Base-by-base conservation (phyloP, 2,797 vertebrate genomes). In the Phoebastria nigripes region DNA sequence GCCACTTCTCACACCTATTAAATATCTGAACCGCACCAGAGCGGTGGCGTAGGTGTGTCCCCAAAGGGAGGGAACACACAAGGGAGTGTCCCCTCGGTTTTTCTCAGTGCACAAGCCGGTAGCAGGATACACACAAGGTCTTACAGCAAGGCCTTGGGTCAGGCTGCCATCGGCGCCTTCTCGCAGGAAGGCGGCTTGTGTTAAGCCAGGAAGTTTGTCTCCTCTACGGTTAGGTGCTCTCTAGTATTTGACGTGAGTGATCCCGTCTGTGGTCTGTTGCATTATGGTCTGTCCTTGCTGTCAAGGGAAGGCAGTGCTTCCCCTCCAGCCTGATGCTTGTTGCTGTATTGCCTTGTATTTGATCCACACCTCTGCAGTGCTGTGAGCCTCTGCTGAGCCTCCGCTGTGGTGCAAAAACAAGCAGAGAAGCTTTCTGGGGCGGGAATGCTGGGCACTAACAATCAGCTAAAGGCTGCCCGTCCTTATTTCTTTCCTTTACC, bases 51-150 rank as follows among this genome's bases (percentile, higher is more conserved):
- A 58, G 56, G 54, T 90, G 69, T 65, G 70, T 79, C 77, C 82
- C 70, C 73, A 74, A 51, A 65, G 42, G 70, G 42, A 76, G 54
- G 59, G 35, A 29, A 77, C 51, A 22, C 20, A 10, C 0, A 0
- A 41, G 44, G 56, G 70, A 79, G 49, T 2, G 33, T 76, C 58
- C 52, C n/a, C 17, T 39, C 0, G 1, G 4, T 54, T 83, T 33
- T 63, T n/a, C 26, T 58, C 31, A 2, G 9, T 1, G 2, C 47
- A 16, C 0, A 1, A 56, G 35, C 33, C 2, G 1, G 16, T 18
- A 42, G 79, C 10, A 11, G 67, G 52, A 33, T 8, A 0, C 31
- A 29, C 29, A 29, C 49, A 4, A 39, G 12, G 46, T 70, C 67
- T 82, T 15, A 10, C 8, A 63, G 20, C 39, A 11, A 66, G 31